phyloP scores from a whole-genome alignment of 2,888 invertebrate species.

The Acanthosoma haemorrhoidale region DNA sequence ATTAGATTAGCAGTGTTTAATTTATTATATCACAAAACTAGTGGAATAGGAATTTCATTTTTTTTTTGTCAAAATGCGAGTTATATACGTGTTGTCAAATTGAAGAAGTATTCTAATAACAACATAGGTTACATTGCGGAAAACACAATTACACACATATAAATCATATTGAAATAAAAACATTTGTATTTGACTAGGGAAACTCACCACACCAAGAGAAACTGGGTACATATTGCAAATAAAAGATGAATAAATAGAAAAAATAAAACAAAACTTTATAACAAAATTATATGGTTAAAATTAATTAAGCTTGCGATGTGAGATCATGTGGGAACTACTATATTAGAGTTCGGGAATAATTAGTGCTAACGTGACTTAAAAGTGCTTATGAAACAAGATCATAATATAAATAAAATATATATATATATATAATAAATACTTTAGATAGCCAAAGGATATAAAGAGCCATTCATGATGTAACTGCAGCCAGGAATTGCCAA shows the following conservation, averaged over 20 bases:
- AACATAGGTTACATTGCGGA: conserved; percentile 36
- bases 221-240: conserved; percentile 36
- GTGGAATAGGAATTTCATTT: conserved; percentile 39
- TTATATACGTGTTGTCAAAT: conserved; percentile 37
- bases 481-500: conserved; percentile 34
- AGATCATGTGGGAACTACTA: conserved; percentile 40
- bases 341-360: conserved; percentile 35
- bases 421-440: conserved; percentile 28
- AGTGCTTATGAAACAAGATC: conserved; percentile 32
- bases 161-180: conserved; percentile 37
- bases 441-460: conserved; percentile 28
- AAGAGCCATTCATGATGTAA: conserved; percentile 19
- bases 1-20: conserved; percentile 41
- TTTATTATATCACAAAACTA: conserved; percentile 41
- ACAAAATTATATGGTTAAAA: conserved; percentile 34
- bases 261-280: conserved; percentile 32
- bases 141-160: conserved; percentile 37
- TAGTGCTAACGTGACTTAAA: conserved; percentile 35
- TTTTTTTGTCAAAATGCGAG: conserved; percentile 37
- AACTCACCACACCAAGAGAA: conserved; percentile 42
- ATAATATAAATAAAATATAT: conserved; percentile 25
- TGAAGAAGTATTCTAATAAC: conserved; percentile 35
- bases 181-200: conserved; percentile 42
- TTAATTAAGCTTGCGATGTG: conserved; percentile 39
- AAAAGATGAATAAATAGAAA: conserved; percentile 24